phyloP scores from a whole-genome alignment of 2,888 invertebrate genomes.

The Drosophila anomalata region DNA sequence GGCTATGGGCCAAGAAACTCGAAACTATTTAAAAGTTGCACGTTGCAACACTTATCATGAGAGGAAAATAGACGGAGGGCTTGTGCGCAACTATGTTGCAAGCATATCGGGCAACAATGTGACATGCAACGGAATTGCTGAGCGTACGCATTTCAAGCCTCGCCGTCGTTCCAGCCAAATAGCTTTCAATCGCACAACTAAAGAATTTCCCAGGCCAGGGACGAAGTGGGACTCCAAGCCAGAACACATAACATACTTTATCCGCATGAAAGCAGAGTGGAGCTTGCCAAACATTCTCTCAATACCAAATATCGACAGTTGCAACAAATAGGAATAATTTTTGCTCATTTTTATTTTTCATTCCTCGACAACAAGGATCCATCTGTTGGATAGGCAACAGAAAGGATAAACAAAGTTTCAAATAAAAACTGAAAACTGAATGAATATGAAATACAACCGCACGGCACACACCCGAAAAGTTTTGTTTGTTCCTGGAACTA shows the following conservation, averaged over 20 bases:
- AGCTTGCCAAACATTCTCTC: constrained; percentile 46
- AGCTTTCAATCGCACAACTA: constrained; percentile 63
- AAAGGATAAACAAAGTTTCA: constrained; percentile 59
- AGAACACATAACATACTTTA: constrained; percentile 36
- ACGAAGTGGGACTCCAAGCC: constrained; percentile 7
- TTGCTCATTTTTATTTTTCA: constrained; percentile 2
- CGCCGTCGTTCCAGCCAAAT: constrained; percentile 41
- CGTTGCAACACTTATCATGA: constrained; percentile 69
- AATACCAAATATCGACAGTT: constrained; percentile 40
- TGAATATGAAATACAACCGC: constrained; percentile 13
- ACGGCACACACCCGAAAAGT: constrained; percentile 21
- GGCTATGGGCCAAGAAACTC: constrained; percentile 46
- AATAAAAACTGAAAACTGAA: constrained; percentile 47
- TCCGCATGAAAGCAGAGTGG: not conserved
- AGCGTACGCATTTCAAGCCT: constrained; percentile 36
- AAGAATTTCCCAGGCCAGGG: constrained; percentile 50
- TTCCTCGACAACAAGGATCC: too few relatives aligned
- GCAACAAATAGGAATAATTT: constrained; percentile 32
- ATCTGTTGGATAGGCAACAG: constrained; percentile 45
- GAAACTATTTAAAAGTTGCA: constrained; percentile 76
- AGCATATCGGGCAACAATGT: constrained; percentile 67
- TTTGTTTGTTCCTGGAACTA: constrained; percentile 61
- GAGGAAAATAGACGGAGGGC: constrained; percentile 42
- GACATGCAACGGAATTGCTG: constrained; percentile 70
- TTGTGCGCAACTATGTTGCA: constrained; percentile 61